phyloP scores from a whole-genome alignment of 1,140 invertebrate species.

The Danaus plexippus region DNA sequence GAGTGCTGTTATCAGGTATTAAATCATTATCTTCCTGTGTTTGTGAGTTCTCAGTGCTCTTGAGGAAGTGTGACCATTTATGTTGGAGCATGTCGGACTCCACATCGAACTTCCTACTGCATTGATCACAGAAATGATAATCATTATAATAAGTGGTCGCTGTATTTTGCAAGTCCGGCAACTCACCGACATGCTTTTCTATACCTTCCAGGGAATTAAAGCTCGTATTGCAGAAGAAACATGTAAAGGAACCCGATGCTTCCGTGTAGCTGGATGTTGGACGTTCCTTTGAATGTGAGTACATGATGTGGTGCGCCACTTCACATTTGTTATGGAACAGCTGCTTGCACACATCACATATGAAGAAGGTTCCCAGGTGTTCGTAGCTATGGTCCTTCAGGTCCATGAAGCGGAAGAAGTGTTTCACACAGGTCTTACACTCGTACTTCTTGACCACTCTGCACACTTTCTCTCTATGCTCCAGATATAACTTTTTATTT shows the following conservation, averaged over 20 bases:
- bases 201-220: conserved; percentile 34
- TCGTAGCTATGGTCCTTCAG: conserved; percentile 56
- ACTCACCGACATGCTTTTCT: conserved; percentile 30
- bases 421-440: conserved; percentile 39
- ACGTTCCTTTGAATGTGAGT: conserved; percentile 36
- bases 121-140: conserved; percentile 53
- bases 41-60: conserved; percentile 31
- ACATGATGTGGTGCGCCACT: conserved; percentile 45
- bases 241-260: conserved; percentile 13
- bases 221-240: conserved; percentile 50
- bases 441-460: conserved; percentile 36
- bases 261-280: conserved; percentile 26
- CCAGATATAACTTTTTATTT: conserved; percentile 32
- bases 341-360: conserved; percentile 59
- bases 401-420: conserved; percentile 44
- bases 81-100: conserved; percentile 51
- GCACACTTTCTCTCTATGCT: conserved; percentile 39
- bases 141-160: conserved; percentile 45
- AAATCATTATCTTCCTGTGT: conserved; percentile 5
- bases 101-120: conserved; percentile 40
- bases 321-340: conserved; percentile 45
- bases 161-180: conserved; percentile 43
- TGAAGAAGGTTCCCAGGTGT: conserved; percentile 33
- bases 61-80: conserved; percentile 52
- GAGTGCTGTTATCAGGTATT: too few species aligned